These are phyloP conservation scores for Zaprionus vittiger DNA, from an alignment of 1,140 invertebrate genomes.

Conservation along the genomic window DNA sequence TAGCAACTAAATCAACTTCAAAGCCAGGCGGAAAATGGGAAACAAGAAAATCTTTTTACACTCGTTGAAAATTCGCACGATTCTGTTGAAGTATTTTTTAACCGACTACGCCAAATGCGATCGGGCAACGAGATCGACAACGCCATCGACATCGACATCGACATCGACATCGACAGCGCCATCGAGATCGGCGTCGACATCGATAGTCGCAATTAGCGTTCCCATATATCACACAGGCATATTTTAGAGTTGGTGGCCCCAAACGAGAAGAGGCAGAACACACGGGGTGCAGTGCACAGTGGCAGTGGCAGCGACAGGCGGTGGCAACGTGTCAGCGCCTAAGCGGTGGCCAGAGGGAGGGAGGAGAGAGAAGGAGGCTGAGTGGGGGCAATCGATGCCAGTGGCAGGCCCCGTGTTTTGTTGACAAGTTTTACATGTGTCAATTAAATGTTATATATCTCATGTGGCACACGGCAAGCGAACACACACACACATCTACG, in stretches of 20 bases:
- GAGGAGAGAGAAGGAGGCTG: neutral
- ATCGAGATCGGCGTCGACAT: constrained; percentile 26
- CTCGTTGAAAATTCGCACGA: constrained; percentile 73
- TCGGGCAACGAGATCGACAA: neutral
- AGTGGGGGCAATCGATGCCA: constrained; percentile 31
- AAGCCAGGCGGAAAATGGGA: constrained; percentile 35
- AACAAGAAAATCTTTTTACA: constrained; percentile 72
- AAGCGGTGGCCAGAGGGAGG: neutral
- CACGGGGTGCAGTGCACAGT: constrained; percentile 10
- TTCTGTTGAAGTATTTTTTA: constrained; percentile 41
- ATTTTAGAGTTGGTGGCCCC: constrained; percentile 47
- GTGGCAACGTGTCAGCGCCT: constrained; percentile 36
- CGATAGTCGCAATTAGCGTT: constrained; percentile 69
- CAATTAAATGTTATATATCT: constrained; percentile 81
- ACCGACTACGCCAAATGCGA: too few relatives aligned
- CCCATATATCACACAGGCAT: constrained; percentile 62
- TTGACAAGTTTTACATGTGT: constrained; percentile 77
- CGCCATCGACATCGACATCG: neutral
- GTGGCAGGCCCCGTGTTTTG: constrained; percentile 55
- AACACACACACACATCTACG: neutral
- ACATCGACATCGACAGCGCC: neutral
- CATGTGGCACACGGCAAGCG: constrained; percentile 37
- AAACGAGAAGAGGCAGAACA: neutral
- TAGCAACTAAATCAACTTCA: constrained; percentile 72
- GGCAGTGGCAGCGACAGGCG: constrained; percentile 25